A percentile compares a stretch with the other conserved stretches of the same genome.
Conservation (phyloP, 2,888 invertebrate genomes). For the Diploptera punctata region DNA sequence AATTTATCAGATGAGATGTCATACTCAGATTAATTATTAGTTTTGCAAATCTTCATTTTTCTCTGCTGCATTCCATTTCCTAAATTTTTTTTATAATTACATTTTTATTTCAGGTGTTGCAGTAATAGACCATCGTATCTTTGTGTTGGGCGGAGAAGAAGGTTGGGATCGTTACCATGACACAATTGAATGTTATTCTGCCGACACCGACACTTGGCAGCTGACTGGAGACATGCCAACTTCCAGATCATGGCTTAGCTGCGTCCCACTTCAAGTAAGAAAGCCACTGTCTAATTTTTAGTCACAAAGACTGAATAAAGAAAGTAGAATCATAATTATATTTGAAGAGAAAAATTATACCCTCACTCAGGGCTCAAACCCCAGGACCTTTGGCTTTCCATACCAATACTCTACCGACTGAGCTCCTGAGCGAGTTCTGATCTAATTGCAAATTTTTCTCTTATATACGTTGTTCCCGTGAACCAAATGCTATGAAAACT, state of each 20-base stretch:
- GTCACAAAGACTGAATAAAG: too few relatives aligned
- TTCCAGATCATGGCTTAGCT: constrained; percentile 59
- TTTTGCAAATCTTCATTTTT: too few relatives aligned
- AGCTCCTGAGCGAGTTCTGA: too few relatives aligned
- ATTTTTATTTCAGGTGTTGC: constrained; percentile 51
- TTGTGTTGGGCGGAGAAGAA: constrained; percentile 59
- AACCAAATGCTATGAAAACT: too few relatives aligned
- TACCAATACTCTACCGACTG: too few relatives aligned
- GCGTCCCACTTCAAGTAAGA: constrained; percentile 53
- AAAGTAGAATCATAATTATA: too few relatives aligned
- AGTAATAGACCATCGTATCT: constrained; percentile 56
- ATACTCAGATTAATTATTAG: not conserved
- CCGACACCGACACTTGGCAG: constrained; percentile 54
- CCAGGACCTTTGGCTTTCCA: too few relatives aligned
- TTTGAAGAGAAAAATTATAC: too few relatives aligned
- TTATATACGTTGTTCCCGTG: too few relatives aligned
- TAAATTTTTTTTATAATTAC: not conserved
- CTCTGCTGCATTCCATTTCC: not conserved
- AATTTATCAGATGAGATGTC: not conserved
- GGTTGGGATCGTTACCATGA: constrained; percentile 61
- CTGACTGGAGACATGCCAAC: constrained; percentile 57
- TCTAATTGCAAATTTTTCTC: too few relatives aligned
- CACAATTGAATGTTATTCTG: constrained; percentile 58
- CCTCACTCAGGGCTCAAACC: too few relatives aligned
- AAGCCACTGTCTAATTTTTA: too few relatives aligned